Base-by-base conservation (phyloP, 2,888 invertebrate species). In the Pollenia amentaria region DNA sequence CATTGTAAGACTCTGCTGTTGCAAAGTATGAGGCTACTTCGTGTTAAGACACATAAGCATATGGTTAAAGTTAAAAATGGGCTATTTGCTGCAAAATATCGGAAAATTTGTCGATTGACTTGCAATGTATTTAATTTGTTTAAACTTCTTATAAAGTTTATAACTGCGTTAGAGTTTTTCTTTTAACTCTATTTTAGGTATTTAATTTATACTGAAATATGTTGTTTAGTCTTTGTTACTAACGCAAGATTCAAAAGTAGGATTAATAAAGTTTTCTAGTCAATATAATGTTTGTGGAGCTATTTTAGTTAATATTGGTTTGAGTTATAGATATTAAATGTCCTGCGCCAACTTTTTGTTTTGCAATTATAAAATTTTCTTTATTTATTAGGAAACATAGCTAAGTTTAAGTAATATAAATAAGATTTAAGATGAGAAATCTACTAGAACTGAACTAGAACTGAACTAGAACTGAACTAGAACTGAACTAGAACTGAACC, bases 81-180 rank as follows among this genome's bases (percentile, higher is more conserved):
- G 11, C 21, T 14, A 67, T 46, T 40, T 51, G 11, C 44, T 69
- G 14, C 29, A 16, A 83, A 77, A 72, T 83, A 78, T 78, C 57
- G 72, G 57, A 78, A 84, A 84, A 29, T 29, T 78, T 84, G 69
- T 78, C 64, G 51, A 42, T 78, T 72, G 53, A n/a, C 18, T 77
- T 73, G 64, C 44, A 70, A 42, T 42, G 51, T 46, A 11, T 40
- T 53, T 46, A 8, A 48, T 48, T 48, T n/a, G 21, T 57, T 42
- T 21, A 53, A 44, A 46, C 40, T 44, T 64, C n/a, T 14, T 46
- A 64, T 55, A 53, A 48, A 38, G 57, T 60, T 69, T 69, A 38
- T 72, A 48, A 64, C 77, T n/a, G 14, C 38, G 57, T 64, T 72
- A 57, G n/a, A 65, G 12, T 62, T 77, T 83, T 53, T 46, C 57